Base-by-base conservation (phyloP, 2,888 invertebrate species). In the Macrosiphum euphorbiae region DNA sequence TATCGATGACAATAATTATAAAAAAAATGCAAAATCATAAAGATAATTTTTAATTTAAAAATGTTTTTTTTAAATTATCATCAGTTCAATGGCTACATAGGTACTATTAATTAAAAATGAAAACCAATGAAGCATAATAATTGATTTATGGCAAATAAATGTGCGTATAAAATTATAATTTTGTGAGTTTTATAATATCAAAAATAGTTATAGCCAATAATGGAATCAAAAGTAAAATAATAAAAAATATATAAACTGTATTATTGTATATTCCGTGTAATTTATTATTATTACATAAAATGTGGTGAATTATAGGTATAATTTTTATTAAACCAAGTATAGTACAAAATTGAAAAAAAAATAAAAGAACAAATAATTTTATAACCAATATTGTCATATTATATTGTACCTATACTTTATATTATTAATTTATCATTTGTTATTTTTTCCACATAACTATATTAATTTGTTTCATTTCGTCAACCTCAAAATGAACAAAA, bases 41-140 rank as follows among this genome's bases (percentile, higher is more conserved):
- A 67, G 67, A 67, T 67, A n/a, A 67, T 67, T 67, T 67, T 67
- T 67, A 67, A 67, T 67, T 67, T 67, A 35, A 67, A 67, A 67
- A 67, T 67, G 20, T 67, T 67, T 35, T 67, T 35, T 67, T 67
- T 67, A 67, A 67, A 67, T 67, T 67, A 67, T 67, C 67, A 35
- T 67, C 67, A 67, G 67, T 67, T 67, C 67, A 67, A 67, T 67
- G 67, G n/a, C n/a, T 35, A 67, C 67, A 67, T 67, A 67, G 67
- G 67, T 35, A 67, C 67, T 67, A 67, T 67, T 67, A 67, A 67
- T 67, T 67, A 67, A 67, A 67, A 86, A 86, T 86, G 1, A 86
- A 86, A 86, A 28, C 44, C 85, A 86, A 86, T 47, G 85, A 47
- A 86, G 41, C 47, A 44, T 86, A 44, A 35, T 35, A 67, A 67